Percentiles rank a stretch among this genome's conserved stretches.
Evolutionary conservation across 2,113 vertebrate species (phyloP).

Genomic region (Heliornis fulica): DNA sequence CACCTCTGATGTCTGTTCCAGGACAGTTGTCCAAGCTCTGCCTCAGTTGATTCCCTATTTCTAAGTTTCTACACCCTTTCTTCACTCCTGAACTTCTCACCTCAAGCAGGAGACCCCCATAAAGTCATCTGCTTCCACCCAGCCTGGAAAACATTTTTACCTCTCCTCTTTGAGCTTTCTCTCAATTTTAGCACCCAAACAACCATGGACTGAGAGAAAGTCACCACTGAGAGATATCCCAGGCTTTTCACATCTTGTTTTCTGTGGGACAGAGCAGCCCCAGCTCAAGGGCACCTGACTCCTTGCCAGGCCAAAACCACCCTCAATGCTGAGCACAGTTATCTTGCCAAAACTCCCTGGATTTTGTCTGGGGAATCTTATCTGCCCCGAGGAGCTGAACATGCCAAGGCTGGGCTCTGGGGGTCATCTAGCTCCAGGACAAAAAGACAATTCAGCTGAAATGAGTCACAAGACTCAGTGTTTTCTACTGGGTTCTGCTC

Average conservation of each 20-base stretch:
- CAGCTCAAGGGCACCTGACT: background rate
- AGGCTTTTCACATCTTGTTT: accelerated
- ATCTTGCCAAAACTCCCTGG: background rate
- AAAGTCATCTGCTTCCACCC: accelerated
- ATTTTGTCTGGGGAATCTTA: background rate
- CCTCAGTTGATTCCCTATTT: background rate
- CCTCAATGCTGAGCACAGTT: accelerated
- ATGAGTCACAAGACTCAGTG: background rate
- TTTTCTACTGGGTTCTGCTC: background rate
- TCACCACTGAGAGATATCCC: background rate
- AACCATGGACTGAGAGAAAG: too few relatives aligned
- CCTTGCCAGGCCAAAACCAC: accelerated
- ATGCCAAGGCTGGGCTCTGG: background rate
- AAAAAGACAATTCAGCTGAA: too few relatives aligned
- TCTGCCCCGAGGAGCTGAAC: too few relatives aligned
- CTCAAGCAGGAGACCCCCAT: background rate
- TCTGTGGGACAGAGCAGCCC: background rate
- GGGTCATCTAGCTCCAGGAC: background rate
- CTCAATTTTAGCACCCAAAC: accelerated
- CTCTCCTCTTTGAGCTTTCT: background rate
- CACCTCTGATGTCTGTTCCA: background rate
- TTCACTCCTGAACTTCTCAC: background rate
- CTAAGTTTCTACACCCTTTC: background rate
- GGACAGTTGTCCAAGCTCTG: too few relatives aligned
- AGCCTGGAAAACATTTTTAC: too few relatives aligned